Percentiles rank a stretch among this genome's conserved stretches.
These are phyloP conservation scores for Aleiodes leptofemur DNA, from an alignment of 2,888 invertebrate genomes.

Conservation along the genomic window DNA sequence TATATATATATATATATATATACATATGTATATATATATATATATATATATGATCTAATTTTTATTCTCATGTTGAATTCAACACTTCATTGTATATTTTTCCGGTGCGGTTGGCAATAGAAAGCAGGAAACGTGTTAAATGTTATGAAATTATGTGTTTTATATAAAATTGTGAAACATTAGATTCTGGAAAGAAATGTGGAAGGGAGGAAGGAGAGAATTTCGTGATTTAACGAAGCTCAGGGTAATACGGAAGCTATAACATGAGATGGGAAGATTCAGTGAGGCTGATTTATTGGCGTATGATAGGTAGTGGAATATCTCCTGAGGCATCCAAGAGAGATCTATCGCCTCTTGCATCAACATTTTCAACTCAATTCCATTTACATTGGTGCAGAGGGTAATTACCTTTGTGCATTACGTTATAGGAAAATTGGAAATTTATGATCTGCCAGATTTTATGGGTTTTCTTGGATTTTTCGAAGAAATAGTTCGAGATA, in stretches of 20 bases:
- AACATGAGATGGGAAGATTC: slow-evolving; percentile 33
- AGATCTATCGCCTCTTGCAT: slow-evolving; percentile 23
- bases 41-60: slow-evolving; percentile 12
- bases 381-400: slow-evolving; percentile 16
- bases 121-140: slow-evolving; percentile 27
- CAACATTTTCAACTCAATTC: slow-evolving; percentile 30
- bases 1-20: neutral
- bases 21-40: neutral
- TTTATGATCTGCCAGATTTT: slow-evolving; percentile 5
- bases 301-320: slow-evolving; percentile 40
- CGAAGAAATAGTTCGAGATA: too few species aligned
- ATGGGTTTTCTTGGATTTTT: too few species aligned
- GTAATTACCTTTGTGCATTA: slow-evolving; percentile 32
- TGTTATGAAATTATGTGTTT: slow-evolving; percentile 28
- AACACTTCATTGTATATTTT: slow-evolving; percentile 27
- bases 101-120: slow-evolving; percentile 17
- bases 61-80: slow-evolving; percentile 22
- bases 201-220: too few species aligned
- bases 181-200: neutral
- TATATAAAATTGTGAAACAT: slow-evolving; percentile 3
- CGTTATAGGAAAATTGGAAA: slow-evolving; percentile 35
- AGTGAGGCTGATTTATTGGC: slow-evolving; percentile 45
- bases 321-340: slow-evolving; percentile 35
- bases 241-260: slow-evolving; percentile 36
- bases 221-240: too few species aligned